phyloP scores from a whole-genome alignment of 2,888 invertebrate species.

The Patella pellucida region DNA sequence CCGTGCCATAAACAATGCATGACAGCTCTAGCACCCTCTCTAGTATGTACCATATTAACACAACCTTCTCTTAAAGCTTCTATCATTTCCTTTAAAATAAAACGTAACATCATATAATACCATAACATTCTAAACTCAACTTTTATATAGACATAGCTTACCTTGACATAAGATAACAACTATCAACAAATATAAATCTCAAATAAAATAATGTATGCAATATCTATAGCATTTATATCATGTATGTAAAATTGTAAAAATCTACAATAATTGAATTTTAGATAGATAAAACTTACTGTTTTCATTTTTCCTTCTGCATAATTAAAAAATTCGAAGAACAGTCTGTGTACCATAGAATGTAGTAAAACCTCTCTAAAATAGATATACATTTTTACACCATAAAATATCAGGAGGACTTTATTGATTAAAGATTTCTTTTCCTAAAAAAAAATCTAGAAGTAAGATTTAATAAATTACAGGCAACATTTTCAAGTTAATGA shows the following conservation, averaged over 20 bases:
- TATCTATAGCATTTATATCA: too few species aligned
- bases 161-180: too few species aligned
- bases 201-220: too few species aligned
- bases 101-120: not conserved
- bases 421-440: too few species aligned
- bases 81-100: conserved; percentile 78
- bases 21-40: conserved; percentile 85
- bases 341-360: conserved; percentile 82
- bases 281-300: conserved; percentile 50
- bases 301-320: conserved; percentile 75
- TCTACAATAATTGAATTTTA: too few species aligned
- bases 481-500: not conserved
- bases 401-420: too few species aligned
- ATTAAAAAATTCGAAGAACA: conserved; percentile 84
- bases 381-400: too few species aligned
- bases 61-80: conserved; percentile 80
- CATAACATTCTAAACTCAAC: too few species aligned
- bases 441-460: not conserved
- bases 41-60: conserved; percentile 80
- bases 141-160: too few species aligned
- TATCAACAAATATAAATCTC: too few species aligned
- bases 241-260: too few species aligned
- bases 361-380: conserved; percentile 70
- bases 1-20: conserved; percentile 91
- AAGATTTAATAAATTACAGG: not conserved